These are phyloP conservation scores for Camponotus fellah DNA, from an alignment of 2,888 invertebrate genomes.

Conservation along the genomic window DNA sequence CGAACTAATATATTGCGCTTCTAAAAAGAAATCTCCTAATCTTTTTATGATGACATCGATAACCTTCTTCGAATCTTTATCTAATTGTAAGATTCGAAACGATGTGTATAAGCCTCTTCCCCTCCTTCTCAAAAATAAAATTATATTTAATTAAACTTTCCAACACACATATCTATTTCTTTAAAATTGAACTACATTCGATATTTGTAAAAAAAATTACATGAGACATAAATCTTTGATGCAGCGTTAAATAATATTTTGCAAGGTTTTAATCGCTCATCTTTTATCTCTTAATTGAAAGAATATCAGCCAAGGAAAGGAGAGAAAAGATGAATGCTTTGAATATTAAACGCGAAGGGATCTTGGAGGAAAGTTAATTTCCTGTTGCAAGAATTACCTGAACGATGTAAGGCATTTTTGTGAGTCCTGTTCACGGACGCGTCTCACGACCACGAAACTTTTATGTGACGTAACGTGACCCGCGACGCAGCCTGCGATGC, in stretches of 20 bases:
- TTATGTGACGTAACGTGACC: slow-evolving; percentile 68
- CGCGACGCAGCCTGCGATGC: slow-evolving; percentile 63
- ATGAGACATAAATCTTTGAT: background rate
- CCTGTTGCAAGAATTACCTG: background rate
- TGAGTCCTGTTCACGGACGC: background rate
- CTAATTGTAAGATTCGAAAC: background rate
- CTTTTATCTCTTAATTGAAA: slow-evolving; percentile 14
- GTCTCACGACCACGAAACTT: slow-evolving; percentile 48
- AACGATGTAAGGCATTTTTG: slow-evolving; percentile 16
- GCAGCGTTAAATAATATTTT: background rate
- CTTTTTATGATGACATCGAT: slow-evolving; percentile 1
- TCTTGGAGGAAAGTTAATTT: slow-evolving; percentile 1
- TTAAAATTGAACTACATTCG: background rate
- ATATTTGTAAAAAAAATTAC: background rate
- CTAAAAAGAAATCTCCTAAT: slow-evolving; percentile 8
- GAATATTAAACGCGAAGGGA: background rate
- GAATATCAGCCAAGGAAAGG: background rate
- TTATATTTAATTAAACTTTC: background rate
- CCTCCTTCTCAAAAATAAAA: background rate
- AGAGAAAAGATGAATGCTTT: background rate
- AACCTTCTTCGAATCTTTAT: background rate
- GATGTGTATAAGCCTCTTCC: background rate
- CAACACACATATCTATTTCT: background rate
- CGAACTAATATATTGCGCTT: slow-evolving; percentile 6
- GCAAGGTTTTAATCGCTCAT: background rate